A percentile compares a stretch with the other conserved stretches of the same genome.
phyloP scores from a whole-genome alignment of 2,888 invertebrate genomes.

The Morinoia aosen region DNA sequence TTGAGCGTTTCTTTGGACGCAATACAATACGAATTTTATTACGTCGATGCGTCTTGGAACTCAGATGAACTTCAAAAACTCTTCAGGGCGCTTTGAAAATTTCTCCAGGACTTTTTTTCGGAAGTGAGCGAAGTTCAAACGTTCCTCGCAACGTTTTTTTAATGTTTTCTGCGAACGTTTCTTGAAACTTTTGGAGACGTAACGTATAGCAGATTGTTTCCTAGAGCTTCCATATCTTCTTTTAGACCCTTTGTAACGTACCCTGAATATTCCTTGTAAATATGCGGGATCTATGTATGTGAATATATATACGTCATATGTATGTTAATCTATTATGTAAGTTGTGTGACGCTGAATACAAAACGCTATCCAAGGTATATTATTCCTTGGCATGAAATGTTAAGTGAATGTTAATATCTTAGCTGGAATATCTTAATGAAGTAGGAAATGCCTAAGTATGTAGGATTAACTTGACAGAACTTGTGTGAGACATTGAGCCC shows the following conservation, averaged over 20 bases:
- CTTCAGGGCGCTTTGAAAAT: not conserved
- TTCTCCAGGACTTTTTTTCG: not conserved
- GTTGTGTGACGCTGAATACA: not conserved
- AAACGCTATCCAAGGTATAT: not conserved
- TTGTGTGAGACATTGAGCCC: too few species aligned
- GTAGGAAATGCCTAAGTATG: too few species aligned
- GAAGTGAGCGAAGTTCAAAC: not conserved
- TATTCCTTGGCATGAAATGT: not conserved
- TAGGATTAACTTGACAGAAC: too few species aligned
- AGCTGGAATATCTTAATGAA: too few species aligned
- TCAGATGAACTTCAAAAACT: not conserved
- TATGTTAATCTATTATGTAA: not conserved
- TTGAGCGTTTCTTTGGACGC: not conserved
- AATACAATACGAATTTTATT: not conserved
- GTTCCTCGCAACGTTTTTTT: not conserved
- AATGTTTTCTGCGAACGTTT: not conserved
- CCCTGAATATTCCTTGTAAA: not conserved
- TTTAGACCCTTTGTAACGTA: slow-evolving; percentile 19
- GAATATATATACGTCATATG: not conserved
- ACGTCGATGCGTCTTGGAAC: not conserved
- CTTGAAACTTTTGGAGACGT: not conserved
- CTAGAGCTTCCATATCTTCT: slow-evolving; percentile 25
- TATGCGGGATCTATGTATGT: not conserved
- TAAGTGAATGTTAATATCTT: not conserved
- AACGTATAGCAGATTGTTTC: not conserved